phyloP scores from a whole-genome alignment of 2,113 vertebrate species.

The Caranx melampygus region DNA sequence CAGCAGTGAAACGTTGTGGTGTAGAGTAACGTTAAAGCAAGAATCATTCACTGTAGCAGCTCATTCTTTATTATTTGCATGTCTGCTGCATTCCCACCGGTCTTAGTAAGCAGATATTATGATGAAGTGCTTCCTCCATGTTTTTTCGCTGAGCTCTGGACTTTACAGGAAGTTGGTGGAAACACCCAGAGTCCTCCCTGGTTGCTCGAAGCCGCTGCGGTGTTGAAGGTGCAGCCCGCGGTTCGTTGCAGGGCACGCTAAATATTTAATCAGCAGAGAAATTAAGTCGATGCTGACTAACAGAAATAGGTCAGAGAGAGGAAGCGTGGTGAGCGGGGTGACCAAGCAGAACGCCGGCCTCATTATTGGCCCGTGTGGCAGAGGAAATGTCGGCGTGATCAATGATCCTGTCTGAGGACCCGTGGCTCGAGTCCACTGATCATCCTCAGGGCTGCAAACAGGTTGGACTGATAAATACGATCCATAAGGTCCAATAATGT shows the following conservation, averaged over 20 bases:
- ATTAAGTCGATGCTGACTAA: conserved; percentile 50
- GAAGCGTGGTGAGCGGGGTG: conserved; percentile 16
- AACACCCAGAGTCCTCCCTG: conserved; percentile 47
- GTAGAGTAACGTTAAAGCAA: conserved; percentile 26
- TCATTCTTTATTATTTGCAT: conserved; percentile 64
- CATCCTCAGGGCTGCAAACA: not conserved
- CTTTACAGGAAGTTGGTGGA: conserved; percentile 57
- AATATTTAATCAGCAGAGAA: conserved; percentile 71
- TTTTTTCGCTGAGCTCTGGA: conserved; percentile 70
- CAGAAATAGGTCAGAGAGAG: conserved; percentile 45
- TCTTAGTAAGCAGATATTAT: conserved; percentile 71
- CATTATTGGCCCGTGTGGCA: not conserved
- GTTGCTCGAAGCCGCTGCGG: not conserved
- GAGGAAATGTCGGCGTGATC: conserved; percentile 26
- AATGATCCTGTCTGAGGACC: conserved; percentile 10
- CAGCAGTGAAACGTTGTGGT: conserved; percentile 11
- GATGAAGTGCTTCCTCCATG: conserved; percentile 57
- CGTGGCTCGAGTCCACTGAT: not conserved
- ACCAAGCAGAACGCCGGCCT: conserved; percentile 34
- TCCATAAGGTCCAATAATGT: not conserved
- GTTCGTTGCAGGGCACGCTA: conserved; percentile 40
- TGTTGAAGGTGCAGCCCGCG: conserved; percentile 21
- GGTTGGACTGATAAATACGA: not conserved
- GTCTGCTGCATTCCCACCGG: conserved; percentile 42
- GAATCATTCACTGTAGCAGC: conserved; percentile 20